These are phyloP conservation scores for Bergia sp. DNA, from an alignment of 92 coral and sea anemone genomes.

Conservation along the genomic window DNA sequence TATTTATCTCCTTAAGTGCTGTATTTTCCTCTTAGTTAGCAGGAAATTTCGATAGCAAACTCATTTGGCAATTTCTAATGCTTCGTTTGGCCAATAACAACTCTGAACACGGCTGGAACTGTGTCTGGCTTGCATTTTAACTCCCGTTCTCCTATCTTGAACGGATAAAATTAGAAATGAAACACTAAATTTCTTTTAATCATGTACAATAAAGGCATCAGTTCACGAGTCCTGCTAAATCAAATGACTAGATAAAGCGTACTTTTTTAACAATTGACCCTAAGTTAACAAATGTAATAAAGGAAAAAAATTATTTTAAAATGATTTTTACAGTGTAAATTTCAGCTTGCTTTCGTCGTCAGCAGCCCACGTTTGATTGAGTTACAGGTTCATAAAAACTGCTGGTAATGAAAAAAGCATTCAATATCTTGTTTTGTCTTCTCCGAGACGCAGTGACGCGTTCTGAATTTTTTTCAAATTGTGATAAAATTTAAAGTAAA, in stretches of 20 bases:
- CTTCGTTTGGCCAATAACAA: no score
- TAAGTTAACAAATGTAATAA: neutral
- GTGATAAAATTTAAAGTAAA: neutral
- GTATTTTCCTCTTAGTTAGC: neutral
- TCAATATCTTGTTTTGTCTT: neutral
- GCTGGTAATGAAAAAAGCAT: neutral
- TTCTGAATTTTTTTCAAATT: neutral
- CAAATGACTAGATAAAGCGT: neutral
- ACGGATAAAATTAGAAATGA: constrained; percentile 8
- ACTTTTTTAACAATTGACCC: neutral
- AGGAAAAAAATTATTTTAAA: neutral
- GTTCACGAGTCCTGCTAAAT: neutral
- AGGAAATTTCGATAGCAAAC: neutral
- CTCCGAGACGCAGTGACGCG: neutral
- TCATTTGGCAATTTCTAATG: neutral
- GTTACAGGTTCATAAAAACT: neutral
- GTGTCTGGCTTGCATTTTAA: neutral
- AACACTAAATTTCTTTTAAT: neutral
- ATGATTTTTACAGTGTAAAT: neutral
- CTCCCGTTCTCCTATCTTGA: neutral
- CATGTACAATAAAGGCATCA: neutral
- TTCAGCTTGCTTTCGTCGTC: neutral
- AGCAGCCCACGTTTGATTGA: neutral
- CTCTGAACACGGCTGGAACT: neutral
- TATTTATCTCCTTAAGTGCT: neutral